These are phyloP conservation scores for Cabera pusaria DNA, from an alignment of 2,888 invertebrate genomes.

Conservation along the genomic window DNA sequence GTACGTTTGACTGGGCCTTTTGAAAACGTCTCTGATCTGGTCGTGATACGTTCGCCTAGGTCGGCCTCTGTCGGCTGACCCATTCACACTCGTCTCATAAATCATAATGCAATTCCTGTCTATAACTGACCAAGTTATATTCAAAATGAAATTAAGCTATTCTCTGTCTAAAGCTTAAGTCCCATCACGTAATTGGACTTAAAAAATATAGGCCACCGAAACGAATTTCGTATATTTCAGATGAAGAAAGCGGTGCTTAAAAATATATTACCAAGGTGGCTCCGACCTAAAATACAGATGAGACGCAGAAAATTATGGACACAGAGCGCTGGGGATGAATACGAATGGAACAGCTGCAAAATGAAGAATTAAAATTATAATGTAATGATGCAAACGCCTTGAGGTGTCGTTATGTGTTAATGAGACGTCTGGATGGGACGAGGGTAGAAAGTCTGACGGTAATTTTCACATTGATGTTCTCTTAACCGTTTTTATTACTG, in stretches of 20 bases:
- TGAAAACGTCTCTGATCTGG: too few species aligned
- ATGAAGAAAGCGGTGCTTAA: slow-evolving; percentile 11
- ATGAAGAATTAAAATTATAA: slow-evolving; percentile 20
- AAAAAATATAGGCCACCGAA: slow-evolving; percentile 1
- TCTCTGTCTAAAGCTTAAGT: background rate
- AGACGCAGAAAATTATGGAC: slow-evolving; percentile 22
- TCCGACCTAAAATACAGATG: slow-evolving; percentile 14
- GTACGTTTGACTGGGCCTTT: too few species aligned
- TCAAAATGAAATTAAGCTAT: background rate
- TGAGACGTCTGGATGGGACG: slow-evolving; percentile 13
- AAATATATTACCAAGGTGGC: slow-evolving; percentile 14
- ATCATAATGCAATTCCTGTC: too few species aligned
- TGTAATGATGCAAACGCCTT: slow-evolving; percentile 11
- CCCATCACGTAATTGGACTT: slow-evolving; percentile 8
- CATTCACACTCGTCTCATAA: too few species aligned
- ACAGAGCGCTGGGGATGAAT: slow-evolving; percentile 17
- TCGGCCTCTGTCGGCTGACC: too few species aligned
- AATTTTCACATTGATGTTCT: slow-evolving; percentile 12
- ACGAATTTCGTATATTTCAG: slow-evolving; percentile 4
- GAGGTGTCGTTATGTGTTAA: slow-evolving; percentile 17
- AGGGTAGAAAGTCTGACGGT: slow-evolving; percentile 13
- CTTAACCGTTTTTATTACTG: slow-evolving; percentile 14
- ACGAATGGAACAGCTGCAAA: slow-evolving; percentile 19
- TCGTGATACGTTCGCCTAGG: too few species aligned
- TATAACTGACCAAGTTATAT: too few species aligned